Conservation (phyloP, 2,888 invertebrate species). For the Pilophorus perplexus region DNA sequence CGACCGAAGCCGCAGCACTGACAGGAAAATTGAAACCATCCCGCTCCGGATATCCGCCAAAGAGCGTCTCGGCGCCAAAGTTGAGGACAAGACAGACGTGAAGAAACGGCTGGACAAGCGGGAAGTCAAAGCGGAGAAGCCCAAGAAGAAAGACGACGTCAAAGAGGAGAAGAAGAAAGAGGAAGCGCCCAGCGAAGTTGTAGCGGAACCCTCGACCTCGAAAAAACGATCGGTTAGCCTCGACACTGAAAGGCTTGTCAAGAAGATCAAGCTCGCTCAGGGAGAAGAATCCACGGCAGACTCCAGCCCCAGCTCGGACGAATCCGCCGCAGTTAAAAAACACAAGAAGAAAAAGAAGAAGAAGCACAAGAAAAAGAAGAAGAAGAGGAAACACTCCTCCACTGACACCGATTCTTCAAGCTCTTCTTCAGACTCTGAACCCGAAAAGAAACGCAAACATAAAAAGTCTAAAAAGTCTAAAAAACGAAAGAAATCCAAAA, state of each 20-base stretch:
- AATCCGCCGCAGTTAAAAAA: constrained; percentile 52
- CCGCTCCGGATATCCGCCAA: constrained; percentile 66
- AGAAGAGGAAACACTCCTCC: constrained; percentile 46
- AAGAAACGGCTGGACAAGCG: constrained; percentile 30
- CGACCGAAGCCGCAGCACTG: constrained; percentile 43
- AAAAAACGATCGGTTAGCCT: constrained; percentile 37
- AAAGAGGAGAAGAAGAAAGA: constrained; percentile 56
- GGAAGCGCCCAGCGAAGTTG: constrained; percentile 50
- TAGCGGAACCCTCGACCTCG: not conserved
- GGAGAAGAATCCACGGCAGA: constrained; percentile 41
- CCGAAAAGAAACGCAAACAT: constrained; percentile 48
- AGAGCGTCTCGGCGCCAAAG: constrained; percentile 74
- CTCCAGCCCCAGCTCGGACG: constrained; percentile 35
- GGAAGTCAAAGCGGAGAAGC: constrained; percentile 42
- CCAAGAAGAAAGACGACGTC: constrained; percentile 12
- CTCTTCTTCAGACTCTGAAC: constrained; percentile 47
- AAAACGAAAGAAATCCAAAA: constrained; percentile 47
- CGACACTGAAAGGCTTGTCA: constrained; percentile 22
- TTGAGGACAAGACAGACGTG: constrained; percentile 57
- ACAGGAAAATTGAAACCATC: constrained; percentile 53
- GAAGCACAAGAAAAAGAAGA: constrained; percentile 63
- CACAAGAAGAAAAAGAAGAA: constrained; percentile 66
- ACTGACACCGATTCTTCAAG: constrained; percentile 47
- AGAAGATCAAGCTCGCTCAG: constrained; percentile 39
- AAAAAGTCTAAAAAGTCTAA: constrained; percentile 50